Conservation (phyloP, 2,797 vertebrate genomes). For the Myotis planiceps region DNA sequence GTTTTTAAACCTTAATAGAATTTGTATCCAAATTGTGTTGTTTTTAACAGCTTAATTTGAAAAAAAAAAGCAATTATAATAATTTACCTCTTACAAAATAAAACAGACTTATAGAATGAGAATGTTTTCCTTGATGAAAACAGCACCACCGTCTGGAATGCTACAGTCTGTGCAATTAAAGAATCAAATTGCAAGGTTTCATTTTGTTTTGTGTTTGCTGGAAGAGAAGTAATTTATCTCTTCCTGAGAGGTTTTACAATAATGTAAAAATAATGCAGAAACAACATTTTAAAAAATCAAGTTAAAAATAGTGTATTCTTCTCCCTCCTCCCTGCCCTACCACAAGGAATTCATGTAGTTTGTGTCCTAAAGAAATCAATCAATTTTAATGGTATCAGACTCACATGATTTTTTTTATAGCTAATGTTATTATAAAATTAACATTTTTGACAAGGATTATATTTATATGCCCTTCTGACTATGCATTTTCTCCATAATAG, state of each 20-base stretch:
- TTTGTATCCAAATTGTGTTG: not conserved
- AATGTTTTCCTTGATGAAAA: slow-evolving; percentile 48
- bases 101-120: not conserved
- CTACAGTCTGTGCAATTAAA: not conserved
- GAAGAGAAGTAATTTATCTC: not conserved
- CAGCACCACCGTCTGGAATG: slow-evolving; percentile 63
- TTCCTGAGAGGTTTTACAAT: slow-evolving; percentile 17
- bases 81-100: not conserved
- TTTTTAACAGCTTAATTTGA: slow-evolving; percentile 27
- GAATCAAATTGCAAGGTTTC: not conserved
- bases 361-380: slow-evolving; percentile 59
- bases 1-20: not conserved
- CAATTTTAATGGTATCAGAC: slow-evolving; percentile 25
- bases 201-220: not conserved
- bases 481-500: slow-evolving; percentile 41
- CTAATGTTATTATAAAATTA: slow-evolving; percentile 61
- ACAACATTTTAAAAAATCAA: slow-evolving; percentile 6
- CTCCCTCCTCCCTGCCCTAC: not conserved
- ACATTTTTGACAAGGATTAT: slow-evolving; percentile 78
- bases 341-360: slow-evolving; percentile 48
- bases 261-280: slow-evolving; percentile 18
- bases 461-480: slow-evolving; percentile 55
- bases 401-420: slow-evolving; percentile 64
- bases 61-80: not conserved
- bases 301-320: slow-evolving; percentile 78